Evolutionary conservation across 2,888 invertebrate species (phyloP).

Genomic region (Ochropleura plecta): DNA sequence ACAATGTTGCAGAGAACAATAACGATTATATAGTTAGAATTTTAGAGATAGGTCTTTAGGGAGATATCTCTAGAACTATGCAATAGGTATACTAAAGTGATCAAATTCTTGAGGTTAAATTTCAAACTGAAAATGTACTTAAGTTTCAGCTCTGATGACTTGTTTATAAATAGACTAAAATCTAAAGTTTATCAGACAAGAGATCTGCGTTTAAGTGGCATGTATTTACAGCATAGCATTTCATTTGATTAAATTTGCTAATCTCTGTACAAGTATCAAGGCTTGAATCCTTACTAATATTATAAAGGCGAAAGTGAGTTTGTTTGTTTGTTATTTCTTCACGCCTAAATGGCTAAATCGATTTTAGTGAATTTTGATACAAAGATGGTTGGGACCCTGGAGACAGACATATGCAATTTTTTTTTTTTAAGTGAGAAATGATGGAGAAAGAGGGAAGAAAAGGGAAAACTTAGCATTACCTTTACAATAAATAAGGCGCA

Average conservation of each 20-base stretch:
- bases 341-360: no score
- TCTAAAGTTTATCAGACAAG: background rate
- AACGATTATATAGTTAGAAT: background rate
- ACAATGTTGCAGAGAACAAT: slow-evolving; percentile 4
- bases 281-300: no score
- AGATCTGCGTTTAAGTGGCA: background rate
- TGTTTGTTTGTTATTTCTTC: no score
- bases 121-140: slow-evolving; percentile 3
- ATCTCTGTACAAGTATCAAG: background rate
- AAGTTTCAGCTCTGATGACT: background rate
- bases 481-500: no score
- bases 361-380: no score
- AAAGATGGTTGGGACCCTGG: no score
- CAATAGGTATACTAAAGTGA: background rate
- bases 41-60: background rate
- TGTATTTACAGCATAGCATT: background rate
- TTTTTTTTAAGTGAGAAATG: no score
- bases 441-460: no score
- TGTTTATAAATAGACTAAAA: background rate
- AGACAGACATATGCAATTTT: no score
- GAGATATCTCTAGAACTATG: background rate
- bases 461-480: no score
- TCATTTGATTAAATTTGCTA: background rate
- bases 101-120: background rate
- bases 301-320: no score